Conservation (phyloP, 2,113 vertebrate genomes). For the Lycocorax pyrrhopterus region DNA sequence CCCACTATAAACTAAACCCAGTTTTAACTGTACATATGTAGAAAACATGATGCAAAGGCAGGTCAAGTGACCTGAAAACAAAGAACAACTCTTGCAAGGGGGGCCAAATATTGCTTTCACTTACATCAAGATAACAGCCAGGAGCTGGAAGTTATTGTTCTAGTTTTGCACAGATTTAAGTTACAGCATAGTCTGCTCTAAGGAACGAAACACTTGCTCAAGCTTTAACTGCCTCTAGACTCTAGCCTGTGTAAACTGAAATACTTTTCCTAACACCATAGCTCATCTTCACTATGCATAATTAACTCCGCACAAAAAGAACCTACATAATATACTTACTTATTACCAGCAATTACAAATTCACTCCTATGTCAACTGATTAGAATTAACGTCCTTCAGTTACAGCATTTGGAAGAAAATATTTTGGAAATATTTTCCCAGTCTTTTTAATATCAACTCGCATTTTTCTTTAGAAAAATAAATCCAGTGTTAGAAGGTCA, state of each 20-base stretch:
- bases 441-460: background rate
- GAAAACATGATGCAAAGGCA: background rate
- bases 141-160: background rate
- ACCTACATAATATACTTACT: background rate
- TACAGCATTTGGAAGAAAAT: background rate
- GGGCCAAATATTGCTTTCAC: background rate
- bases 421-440: background rate
- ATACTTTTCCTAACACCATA: background rate
- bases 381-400: background rate
- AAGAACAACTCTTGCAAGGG: background rate
- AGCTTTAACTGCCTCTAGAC: background rate
- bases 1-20: background rate
- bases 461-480: background rate
- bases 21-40: background rate
- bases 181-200: background rate
- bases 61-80: background rate
- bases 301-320: background rate
- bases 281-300: background rate
- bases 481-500: background rate
- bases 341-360: background rate
- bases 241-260: background rate
- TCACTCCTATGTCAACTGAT: background rate
- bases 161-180: background rate
- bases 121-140: background rate
- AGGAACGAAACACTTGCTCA: background rate